Conservation (phyloP, 2,797 vertebrate genomes). For the Arnoldichthys spilopterus region DNA sequence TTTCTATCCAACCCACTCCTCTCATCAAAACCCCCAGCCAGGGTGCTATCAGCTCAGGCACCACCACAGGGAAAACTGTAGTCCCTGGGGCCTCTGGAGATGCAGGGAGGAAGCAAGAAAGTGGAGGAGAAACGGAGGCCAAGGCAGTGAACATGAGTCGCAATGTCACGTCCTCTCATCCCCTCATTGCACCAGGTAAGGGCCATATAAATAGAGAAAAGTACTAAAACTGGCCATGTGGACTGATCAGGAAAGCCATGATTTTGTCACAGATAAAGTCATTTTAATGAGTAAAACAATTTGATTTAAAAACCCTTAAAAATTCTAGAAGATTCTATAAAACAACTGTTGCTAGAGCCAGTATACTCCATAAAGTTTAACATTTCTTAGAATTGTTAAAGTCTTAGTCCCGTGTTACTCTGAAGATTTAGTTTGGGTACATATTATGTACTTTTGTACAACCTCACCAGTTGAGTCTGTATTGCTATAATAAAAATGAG, state of each 20-base stretch:
- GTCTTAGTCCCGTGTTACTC: too few species aligned
- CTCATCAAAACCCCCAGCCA: conserved; percentile 80
- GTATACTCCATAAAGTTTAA: too few species aligned
- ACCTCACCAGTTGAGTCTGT: too few species aligned
- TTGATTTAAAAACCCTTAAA: too few species aligned
- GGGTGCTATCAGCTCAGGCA: conserved; percentile 56
- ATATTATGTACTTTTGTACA: too few species aligned
- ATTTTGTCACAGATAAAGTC: background rate
- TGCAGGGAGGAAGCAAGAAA: conserved; percentile 81
- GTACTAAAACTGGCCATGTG: background rate
- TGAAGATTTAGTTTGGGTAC: too few species aligned
- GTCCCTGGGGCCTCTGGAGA: conserved; percentile 69
- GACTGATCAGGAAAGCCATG: background rate
- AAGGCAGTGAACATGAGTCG: conserved; percentile 83
- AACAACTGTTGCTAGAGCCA: too few species aligned
- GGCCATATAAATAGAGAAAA: background rate
- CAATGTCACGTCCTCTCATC: conserved; percentile 75
- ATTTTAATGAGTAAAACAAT: background rate
- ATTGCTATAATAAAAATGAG: background rate
- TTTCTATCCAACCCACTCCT: conserved; percentile 79
- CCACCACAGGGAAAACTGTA: conserved; percentile 64
- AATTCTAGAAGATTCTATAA: too few species aligned
- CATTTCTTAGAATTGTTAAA: too few species aligned
- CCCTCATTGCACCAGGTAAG: conserved; percentile 88
- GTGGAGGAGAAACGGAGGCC: conserved; percentile 69